phyloP scores from a whole-genome alignment of 2,113 vertebrate genomes.

The Galemys pyrenaicus region DNA sequence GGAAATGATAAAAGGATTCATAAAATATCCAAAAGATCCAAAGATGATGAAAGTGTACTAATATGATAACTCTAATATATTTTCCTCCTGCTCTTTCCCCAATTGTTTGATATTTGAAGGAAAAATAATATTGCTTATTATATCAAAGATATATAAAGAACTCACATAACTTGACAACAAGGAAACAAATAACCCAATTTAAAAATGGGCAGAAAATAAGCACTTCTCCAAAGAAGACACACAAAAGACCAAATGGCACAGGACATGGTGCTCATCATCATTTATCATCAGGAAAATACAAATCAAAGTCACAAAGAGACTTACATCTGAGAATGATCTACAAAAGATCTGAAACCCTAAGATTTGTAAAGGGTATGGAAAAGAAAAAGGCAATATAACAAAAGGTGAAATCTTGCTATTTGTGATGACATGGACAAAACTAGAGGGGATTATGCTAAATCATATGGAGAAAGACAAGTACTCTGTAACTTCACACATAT shows the following conservation, averaged over 20 bases:
- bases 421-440: too few species aligned
- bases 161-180: neutral
- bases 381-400: too few species aligned
- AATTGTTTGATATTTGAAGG: neutral
- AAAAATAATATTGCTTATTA: neutral
- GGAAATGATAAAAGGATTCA: neutral
- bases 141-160: neutral
- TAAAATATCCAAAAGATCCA: neutral
- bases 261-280: neutral
- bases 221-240: neutral
- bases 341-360: too few species aligned
- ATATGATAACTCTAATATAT: neutral
- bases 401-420: too few species aligned
- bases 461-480: too few species aligned
- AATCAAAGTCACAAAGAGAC: neutral
- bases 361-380: too few species aligned
- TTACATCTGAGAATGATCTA: too few species aligned
- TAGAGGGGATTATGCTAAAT: too few species aligned
- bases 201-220: neutral
- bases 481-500: too few species aligned
- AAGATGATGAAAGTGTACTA: neutral
- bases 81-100: neutral
- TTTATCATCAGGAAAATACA: neutral
- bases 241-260: neutral
- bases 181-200: neutral